Evolutionary conservation across 2,797 vertebrate genomes (phyloP).

Genomic region (Nasua narica): DNA sequence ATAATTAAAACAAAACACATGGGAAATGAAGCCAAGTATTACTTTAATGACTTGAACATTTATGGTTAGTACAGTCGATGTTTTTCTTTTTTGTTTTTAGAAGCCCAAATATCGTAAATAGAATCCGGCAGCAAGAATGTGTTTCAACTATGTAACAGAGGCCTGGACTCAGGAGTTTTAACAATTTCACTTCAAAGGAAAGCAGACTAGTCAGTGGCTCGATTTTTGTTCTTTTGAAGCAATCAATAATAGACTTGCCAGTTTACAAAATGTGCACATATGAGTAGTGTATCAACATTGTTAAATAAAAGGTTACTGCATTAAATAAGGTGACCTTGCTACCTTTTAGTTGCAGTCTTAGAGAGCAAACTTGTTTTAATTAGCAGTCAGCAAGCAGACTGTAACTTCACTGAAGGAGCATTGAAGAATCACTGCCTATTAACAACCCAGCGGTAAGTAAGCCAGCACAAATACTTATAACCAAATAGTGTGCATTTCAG

Average conservation of each 20-base stretch:
- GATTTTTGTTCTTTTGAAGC: slow-evolving; percentile 69
- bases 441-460: slow-evolving; percentile 91
- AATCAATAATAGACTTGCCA: slow-evolving; percentile 63
- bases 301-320: slow-evolving; percentile 82
- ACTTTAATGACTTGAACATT: slow-evolving; percentile 21
- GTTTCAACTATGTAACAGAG: slow-evolving; percentile 51
- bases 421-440: slow-evolving; percentile 91
- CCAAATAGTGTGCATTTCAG: slow-evolving; percentile 92
- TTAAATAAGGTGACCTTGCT: slow-evolving; percentile 87
- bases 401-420: slow-evolving; percentile 89
- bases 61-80: not conserved
- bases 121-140: not conserved
- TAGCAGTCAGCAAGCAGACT: slow-evolving; percentile 90
- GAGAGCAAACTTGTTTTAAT: slow-evolving; percentile 90
- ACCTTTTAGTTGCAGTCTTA: slow-evolving; percentile 84
- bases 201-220: slow-evolving; percentile 38
- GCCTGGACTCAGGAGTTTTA: not conserved
- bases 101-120: slow-evolving; percentile 34
- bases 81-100: slow-evolving; percentile 40
- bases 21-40: not conserved
- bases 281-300: slow-evolving; percentile 72
- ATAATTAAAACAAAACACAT: slow-evolving; percentile 48
- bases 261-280: slow-evolving; percentile 70
- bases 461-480: slow-evolving; percentile 90
- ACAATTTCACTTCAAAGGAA: slow-evolving; percentile 63